Base-by-base conservation (phyloP, 2,113 vertebrate species). In the Ammodramus savannarum region DNA sequence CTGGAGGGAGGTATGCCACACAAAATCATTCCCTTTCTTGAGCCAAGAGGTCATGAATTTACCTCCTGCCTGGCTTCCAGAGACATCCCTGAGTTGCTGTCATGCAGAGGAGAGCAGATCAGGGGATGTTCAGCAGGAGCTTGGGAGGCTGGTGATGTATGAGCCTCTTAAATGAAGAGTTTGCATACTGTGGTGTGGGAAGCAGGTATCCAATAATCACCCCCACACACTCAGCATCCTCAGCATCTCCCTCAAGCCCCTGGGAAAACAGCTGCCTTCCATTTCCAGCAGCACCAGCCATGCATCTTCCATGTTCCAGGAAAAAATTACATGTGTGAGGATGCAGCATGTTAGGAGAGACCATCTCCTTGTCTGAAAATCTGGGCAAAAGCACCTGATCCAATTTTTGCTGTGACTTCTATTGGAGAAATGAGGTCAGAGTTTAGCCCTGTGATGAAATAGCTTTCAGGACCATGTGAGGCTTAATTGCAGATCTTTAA, bases 221-320 rank as follows among this genome's bases (percentile, higher is more conserved):
- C 43, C 5, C n/a, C 43, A 3, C 11, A 1, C 51, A 2, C 65
- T 84, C 55, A 31, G 82, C 75, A 41, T 82, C 85, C 80, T 69
- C 80, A 61, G 76, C 74, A 43, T 87, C 85, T 69, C 39, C 14
- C 76, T 63, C 19, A 7, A 34, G 48, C 88, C 71, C n/a, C 69
- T 67, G 87, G 77, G 77, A 75, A 75, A 85, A 58, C 77, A 81
- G 43, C 89, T 94, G 73, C 87, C 39, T 69, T 43, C 77, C 13
- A 2, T 59, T 92, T 31, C 81, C 87, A 81, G 55, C 74, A 34
- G 31, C 1, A 43, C 65, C 38, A 71, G 22, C 67, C 46, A 4
- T 16, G 66, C 2, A 8, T 31, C 36, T 51, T 46, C 73, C 32
- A 3, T 6, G 4, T 46, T 51, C 16, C 39, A 26, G 23, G 63